Conservation (phyloP, 2,113 vertebrate genomes). For the Potamarius usumacintae region DNA sequence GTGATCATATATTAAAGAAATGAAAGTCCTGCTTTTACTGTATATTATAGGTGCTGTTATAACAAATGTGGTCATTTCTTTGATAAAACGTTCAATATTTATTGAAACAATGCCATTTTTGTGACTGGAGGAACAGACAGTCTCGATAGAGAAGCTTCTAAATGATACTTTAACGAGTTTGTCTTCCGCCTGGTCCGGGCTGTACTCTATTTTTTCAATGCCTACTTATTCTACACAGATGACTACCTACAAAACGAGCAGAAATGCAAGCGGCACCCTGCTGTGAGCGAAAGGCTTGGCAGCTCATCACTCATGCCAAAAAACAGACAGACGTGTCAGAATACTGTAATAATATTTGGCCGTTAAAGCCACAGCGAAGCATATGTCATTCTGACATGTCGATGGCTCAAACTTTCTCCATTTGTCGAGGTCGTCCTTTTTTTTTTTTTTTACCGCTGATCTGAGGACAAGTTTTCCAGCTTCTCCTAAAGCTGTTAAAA, state of each 20-base stretch:
- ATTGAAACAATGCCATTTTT: background rate
- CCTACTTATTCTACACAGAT: slow-evolving; percentile 2
- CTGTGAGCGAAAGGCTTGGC: background rate
- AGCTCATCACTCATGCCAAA: slow-evolving; percentile 20
- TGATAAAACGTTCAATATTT: background rate
- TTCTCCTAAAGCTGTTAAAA: slow-evolving; percentile 15
- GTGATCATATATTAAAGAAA: background rate
- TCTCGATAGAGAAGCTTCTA: background rate
- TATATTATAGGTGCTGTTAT: too few species aligned
- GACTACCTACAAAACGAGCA: background rate
- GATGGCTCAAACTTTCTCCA: background rate
- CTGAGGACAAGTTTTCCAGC: background rate
- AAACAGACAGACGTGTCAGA: slow-evolving; percentile 19
- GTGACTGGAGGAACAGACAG: background rate
- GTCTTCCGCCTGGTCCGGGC: background rate
- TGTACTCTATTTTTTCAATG: background rate
- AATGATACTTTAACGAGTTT: background rate
- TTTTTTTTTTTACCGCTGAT: background rate
- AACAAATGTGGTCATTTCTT: background rate
- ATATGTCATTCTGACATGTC: slow-evolving; percentile 7
- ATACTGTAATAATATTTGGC: slow-evolving; percentile 23
- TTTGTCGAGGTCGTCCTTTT: background rate
- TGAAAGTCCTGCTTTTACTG: background rate
- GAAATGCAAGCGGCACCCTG: background rate
- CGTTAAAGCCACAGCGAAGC: slow-evolving; percentile 9